Conservation (phyloP, 2,888 invertebrate species). For the Chironomus riparius region DNA sequence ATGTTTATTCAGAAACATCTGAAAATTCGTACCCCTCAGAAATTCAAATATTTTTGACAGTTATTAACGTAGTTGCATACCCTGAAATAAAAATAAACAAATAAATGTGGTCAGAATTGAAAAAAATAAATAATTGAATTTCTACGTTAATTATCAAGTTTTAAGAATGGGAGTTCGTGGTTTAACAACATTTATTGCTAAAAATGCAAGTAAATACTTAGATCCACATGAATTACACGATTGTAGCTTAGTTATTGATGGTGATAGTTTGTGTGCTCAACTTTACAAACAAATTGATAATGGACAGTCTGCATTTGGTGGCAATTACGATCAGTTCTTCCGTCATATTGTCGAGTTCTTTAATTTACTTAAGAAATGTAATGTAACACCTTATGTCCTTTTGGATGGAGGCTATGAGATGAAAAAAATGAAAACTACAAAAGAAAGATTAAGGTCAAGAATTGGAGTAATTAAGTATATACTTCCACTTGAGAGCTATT, state of each 20-base stretch:
- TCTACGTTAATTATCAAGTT: not conserved
- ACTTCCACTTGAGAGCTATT: conserved; percentile 48
- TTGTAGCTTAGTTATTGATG: conserved; percentile 67
- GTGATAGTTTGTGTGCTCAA: conserved; percentile 63
- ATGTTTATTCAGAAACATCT: no score
- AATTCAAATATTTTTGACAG: not conserved
- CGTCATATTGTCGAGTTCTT: conserved; percentile 58
- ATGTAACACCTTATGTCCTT: conserved; percentile 61
- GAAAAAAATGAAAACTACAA: conserved; percentile 59
- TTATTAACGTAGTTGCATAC: no score
- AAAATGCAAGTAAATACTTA: conserved; percentile 55
- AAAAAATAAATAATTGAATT: not conserved
- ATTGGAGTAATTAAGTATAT: conserved; percentile 49
- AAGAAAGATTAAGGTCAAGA: conserved; percentile 50
- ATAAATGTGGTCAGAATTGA: not conserved
- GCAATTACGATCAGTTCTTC: conserved; percentile 65
- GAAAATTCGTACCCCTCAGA: not conserved
- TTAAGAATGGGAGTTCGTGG: conserved; percentile 73
- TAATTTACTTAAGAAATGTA: conserved; percentile 56
- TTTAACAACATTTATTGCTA: conserved; percentile 68
- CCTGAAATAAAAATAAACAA: not conserved
- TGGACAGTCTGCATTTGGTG: conserved; percentile 67
- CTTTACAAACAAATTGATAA: conserved; percentile 54
- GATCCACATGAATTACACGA: conserved; percentile 56
- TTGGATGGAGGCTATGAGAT: conserved; percentile 72